A percentile compares a stretch with the other conserved stretches of the same genome.
Evolutionary conservation across 1,140 invertebrate genomes (phyloP).

Genomic region (Bombus affinis): DNA sequence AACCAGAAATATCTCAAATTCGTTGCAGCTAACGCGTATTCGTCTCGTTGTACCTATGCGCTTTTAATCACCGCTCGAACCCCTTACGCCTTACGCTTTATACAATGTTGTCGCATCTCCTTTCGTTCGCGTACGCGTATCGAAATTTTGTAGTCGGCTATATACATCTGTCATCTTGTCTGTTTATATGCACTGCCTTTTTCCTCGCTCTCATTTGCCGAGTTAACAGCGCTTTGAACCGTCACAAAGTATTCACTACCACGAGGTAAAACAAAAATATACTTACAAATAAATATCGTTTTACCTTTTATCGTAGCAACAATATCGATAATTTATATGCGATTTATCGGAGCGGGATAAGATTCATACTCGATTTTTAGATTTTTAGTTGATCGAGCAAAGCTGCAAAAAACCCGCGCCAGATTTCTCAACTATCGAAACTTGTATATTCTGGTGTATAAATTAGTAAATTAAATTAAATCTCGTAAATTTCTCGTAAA

Average conservation of each 20-base stretch:
- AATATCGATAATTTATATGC: too few species aligned
- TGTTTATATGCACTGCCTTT: constrained; percentile 19
- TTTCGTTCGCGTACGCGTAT: constrained; percentile 15
- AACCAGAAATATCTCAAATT: constrained; percentile 3
- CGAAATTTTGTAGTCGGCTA: constrained; percentile 15
- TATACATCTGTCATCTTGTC: constrained; percentile 13
- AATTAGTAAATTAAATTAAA: background rate
- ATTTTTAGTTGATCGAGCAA: too few species aligned
- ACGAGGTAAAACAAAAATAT: constrained; percentile 23
- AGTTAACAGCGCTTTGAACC: background rate
- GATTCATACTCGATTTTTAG: too few species aligned
- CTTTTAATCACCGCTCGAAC: background rate
- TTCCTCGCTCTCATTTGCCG: background rate
- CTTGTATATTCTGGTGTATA: background rate
- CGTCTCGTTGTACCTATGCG: background rate
- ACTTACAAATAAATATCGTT: background rate
- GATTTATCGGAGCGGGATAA: too few species aligned
- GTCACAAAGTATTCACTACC: background rate
- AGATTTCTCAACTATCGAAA: background rate
- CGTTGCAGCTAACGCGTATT: background rate
- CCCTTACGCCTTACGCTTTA: background rate
- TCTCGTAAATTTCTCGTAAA: too few species aligned
- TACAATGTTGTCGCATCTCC: constrained; percentile 18
- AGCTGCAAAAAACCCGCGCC: too few species aligned
- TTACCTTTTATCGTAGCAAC: too few species aligned